phyloP scores from a whole-genome alignment of 2,888 invertebrate genomes.

The Pollenia angustigena region DNA sequence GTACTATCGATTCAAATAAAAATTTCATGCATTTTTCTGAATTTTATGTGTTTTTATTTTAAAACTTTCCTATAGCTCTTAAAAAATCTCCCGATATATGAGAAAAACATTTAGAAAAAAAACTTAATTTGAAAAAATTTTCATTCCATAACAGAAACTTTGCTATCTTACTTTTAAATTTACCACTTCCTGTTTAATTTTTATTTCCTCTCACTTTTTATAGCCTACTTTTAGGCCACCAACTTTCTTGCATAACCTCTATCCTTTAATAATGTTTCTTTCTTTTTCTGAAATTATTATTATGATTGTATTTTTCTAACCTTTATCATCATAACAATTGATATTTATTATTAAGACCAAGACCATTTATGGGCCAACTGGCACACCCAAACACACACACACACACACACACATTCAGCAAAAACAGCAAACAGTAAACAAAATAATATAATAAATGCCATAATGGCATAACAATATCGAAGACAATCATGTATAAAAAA shows the following conservation, averaged over 20 bases:
- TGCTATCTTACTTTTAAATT: not conserved
- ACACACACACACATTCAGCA: not conserved
- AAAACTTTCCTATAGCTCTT: too few species aligned
- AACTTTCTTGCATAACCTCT: not conserved
- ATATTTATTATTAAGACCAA: slow-evolving; percentile 58
- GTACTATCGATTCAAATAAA: too few species aligned
- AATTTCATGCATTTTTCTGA: too few species aligned
- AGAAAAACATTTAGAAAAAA: not conserved
- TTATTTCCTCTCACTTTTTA: not conserved
- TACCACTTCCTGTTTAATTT: not conserved
- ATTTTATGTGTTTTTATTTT: too few species aligned
- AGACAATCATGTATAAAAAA: slow-evolving; percentile 47
- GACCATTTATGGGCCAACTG: slow-evolving; percentile 55
- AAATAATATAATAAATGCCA: slow-evolving; percentile 60
- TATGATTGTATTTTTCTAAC: slow-evolving; percentile 61
- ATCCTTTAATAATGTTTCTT: not conserved
- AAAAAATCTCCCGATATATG: too few species aligned
- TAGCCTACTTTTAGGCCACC: slow-evolving; percentile 45
- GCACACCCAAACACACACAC: not conserved
- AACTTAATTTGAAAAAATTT: not conserved
- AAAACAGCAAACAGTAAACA: slow-evolving; percentile 32
- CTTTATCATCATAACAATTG: slow-evolving; percentile 68
- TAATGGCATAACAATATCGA: slow-evolving; percentile 67
- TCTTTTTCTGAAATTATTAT: slow-evolving; percentile 35
- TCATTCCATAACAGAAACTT: not conserved